Evolutionary conservation across 2,797 vertebrate genomes (phyloP).

Genomic region (Lemur catta): DNA sequence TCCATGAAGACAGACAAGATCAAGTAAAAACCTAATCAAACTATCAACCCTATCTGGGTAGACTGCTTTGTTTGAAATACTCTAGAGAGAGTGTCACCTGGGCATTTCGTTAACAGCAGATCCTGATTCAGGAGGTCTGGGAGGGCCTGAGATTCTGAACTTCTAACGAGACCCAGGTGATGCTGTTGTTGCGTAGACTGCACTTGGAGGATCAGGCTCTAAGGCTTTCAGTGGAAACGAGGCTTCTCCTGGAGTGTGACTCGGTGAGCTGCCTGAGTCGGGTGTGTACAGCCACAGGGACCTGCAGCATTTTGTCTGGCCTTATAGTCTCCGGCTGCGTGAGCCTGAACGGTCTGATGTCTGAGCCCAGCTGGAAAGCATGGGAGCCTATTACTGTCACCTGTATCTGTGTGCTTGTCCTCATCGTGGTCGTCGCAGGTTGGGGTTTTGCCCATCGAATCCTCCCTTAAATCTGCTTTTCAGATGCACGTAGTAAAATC

Average conservation of each 20-base stretch:
- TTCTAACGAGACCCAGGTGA: not conserved
- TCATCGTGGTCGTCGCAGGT: not conserved
- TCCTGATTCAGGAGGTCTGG: not conserved
- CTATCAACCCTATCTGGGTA: not conserved
- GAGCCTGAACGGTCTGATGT: not conserved
- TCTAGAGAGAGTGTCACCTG: too few species aligned
- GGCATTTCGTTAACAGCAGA: not conserved
- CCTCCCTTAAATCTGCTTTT: not conserved
- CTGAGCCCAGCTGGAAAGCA: not conserved
- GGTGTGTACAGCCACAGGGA: not conserved
- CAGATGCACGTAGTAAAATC: not conserved
- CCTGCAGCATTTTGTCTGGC: not conserved
- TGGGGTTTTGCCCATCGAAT: not conserved
- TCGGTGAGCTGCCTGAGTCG: not conserved
- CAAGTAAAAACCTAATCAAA: not conserved
- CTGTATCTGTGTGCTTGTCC: not conserved
- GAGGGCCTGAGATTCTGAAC: not conserved
- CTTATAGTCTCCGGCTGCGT: not conserved
- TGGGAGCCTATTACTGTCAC: not conserved
- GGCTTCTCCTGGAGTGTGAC: not conserved
- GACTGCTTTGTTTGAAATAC: not conserved
- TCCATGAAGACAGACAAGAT: not conserved
- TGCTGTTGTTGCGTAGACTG: not conserved
- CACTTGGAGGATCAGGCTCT: not conserved
- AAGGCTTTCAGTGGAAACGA: not conserved